Conservation (phyloP, 2,113 vertebrate genomes). For the Oplegnathus fasciatus region DNA sequence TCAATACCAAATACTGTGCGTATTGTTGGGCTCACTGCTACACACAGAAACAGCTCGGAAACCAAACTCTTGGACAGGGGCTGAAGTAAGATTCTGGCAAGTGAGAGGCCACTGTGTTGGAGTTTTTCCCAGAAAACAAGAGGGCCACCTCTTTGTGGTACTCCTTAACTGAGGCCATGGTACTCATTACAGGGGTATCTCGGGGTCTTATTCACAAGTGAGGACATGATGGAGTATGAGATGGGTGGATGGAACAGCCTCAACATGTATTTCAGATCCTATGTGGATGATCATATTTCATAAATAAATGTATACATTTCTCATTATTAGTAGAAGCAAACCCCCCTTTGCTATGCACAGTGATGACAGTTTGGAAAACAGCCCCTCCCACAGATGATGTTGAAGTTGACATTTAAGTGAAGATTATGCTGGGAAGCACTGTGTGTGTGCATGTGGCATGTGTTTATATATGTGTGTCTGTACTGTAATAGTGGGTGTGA, state of each 20-base stretch:
- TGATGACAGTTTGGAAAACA: conserved; percentile 25
- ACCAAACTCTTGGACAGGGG: neutral
- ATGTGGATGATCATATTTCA: neutral
- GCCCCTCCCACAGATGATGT: conserved; percentile 2
- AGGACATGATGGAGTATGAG: neutral
- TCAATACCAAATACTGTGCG: neutral
- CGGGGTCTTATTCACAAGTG: neutral
- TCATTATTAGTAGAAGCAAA: neutral
- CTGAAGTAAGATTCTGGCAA: too few relatives aligned
- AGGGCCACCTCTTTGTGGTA: neutral
- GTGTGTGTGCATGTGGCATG: neutral
- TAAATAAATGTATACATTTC: conserved; percentile 1
- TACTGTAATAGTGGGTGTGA: neutral
- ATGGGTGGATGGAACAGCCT: neutral
- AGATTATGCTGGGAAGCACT: neutral
- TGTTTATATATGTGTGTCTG: conserved; percentile 2
- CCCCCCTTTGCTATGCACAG: neutral
- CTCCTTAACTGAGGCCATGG: neutral
- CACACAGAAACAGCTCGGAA: neutral
- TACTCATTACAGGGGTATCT: neutral
- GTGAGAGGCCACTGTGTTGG: neutral
- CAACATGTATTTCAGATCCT: neutral
- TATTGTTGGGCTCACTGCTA: neutral
- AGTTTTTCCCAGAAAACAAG: neutral
- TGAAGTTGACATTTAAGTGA: conserved; percentile 31